phyloP scores from a whole-genome alignment of 2,113 vertebrate species.

The Albula glossodonta region DNA sequence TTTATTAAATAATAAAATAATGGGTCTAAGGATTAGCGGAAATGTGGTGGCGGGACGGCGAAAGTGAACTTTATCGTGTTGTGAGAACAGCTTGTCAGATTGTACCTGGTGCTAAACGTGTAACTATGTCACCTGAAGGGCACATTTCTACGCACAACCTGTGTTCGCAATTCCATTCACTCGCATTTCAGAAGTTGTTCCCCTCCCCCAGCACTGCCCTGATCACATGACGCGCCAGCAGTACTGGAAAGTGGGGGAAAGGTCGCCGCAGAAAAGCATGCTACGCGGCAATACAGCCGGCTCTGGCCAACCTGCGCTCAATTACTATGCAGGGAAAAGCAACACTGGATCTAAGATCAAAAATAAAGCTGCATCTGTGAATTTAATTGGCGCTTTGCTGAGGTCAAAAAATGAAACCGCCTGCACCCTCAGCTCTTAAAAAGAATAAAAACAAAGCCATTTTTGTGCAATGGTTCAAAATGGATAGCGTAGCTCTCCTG shows the following conservation, averaged over 20 bases:
- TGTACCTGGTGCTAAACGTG: neutral
- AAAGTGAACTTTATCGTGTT: no score
- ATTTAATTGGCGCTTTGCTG: neutral
- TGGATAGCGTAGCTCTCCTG: neutral
- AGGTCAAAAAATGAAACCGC: no score
- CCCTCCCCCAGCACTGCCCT: constrained; percentile 41
- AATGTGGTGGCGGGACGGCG: no score
- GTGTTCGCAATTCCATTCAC: constrained; percentile 27
- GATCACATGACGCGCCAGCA: constrained; percentile 67
- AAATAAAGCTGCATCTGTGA: neutral
- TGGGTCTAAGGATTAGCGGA: neutral
- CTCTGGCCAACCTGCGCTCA: neutral
- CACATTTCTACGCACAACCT: neutral
- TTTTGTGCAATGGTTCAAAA: neutral
- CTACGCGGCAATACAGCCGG: constrained; percentile 7
- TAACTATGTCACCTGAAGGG: constrained; percentile 23
- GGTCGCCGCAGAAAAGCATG: constrained; percentile 60
- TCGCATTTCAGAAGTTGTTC: constrained; percentile 19
- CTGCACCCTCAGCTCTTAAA: neutral
- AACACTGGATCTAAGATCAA: neutral
- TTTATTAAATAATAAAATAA: neutral
- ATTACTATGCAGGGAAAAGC: neutral
- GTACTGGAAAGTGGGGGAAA: constrained; percentile 74
- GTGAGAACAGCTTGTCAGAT: no score
- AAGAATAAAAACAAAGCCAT: neutral